Percentiles rank a stretch among this genome's conserved stretches.
Evolutionary conservation across 2,113 vertebrate species (phyloP).

Genomic region (Motacilla tschutschensis): DNA sequence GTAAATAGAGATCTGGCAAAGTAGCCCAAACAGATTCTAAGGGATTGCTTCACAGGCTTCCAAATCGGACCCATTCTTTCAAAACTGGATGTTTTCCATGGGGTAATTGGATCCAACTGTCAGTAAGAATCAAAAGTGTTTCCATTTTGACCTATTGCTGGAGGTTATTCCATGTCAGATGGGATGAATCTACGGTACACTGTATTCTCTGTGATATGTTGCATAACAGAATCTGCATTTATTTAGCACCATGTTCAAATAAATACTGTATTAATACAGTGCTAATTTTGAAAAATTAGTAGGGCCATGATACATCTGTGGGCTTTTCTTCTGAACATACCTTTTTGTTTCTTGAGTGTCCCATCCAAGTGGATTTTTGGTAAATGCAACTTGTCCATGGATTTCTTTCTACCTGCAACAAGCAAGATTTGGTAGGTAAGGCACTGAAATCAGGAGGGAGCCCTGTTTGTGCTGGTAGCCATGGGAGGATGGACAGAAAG

Average conservation of each 20-base stretch:
- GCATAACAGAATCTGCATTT: background rate
- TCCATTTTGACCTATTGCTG: conserved; percentile 23
- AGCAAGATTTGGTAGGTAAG: background rate
- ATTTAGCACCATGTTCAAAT: background rate
- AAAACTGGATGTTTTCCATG: background rate
- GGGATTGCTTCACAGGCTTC: background rate
- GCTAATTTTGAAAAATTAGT: background rate
- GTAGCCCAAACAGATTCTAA: background rate
- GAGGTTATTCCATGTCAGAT: background rate
- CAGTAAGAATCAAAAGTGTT: background rate
- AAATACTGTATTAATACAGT: background rate
- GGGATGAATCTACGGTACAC: background rate
- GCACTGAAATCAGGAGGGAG: background rate
- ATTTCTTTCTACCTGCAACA: background rate
- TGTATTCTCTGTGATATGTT: background rate
- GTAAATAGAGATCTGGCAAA: background rate
- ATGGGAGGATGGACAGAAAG: background rate
- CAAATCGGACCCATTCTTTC: background rate
- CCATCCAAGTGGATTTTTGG: background rate
- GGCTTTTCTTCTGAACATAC: background rate
- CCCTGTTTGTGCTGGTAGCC: background rate
- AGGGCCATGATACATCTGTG: background rate
- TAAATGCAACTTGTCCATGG: background rate
- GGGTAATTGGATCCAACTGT: background rate
- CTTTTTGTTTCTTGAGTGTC: background rate